A percentile compares a stretch with the other conserved stretches of the same genome.
phyloP scores from a whole-genome alignment of 2,888 invertebrate species.

The Erebia epiphron region DNA sequence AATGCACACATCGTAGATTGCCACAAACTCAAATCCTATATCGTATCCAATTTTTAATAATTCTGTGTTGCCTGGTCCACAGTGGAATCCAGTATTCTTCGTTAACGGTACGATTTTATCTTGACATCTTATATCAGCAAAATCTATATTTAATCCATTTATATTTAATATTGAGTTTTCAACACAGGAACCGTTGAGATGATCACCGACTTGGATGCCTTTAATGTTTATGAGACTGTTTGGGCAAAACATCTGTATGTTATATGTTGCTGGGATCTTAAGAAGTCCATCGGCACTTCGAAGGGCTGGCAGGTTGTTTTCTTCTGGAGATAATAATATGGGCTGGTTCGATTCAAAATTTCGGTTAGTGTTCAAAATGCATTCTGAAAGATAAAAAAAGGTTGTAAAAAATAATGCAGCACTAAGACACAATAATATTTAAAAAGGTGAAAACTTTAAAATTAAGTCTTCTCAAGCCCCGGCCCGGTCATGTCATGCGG shows the following conservation, averaged over 20 bases:
- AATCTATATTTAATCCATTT: constrained; percentile 40
- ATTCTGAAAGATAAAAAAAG: constrained; percentile 51
- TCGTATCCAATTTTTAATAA: constrained; percentile 49
- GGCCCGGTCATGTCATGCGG: too few relatives aligned
- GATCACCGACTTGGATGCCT: constrained; percentile 1
- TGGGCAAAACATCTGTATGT: constrained; percentile 51
- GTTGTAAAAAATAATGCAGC: not conserved
- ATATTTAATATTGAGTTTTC: constrained; percentile 10
- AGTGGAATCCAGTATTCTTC: constrained; percentile 41
- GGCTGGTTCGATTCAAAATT: constrained; percentile 49
- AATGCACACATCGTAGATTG: constrained; percentile 55
- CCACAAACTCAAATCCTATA: constrained; percentile 35
- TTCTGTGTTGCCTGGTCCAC: constrained; percentile 46
- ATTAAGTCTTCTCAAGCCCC: too few relatives aligned
- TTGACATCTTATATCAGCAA: constrained; percentile 44
- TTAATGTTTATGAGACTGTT: constrained; percentile 7
- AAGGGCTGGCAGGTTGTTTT: constrained; percentile 38
- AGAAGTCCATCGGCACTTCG: constrained; percentile 41
- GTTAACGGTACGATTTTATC: constrained; percentile 37
- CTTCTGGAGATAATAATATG: constrained; percentile 41
- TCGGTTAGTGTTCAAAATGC: constrained; percentile 48
- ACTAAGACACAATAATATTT: too few relatives aligned
- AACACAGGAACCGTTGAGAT: not conserved
- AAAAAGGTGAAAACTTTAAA: too few relatives aligned
- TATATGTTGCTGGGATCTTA: constrained; percentile 44